Conservation (phyloP, 2,113 vertebrate species). For the Ptychochromis oligacanthus region DNA sequence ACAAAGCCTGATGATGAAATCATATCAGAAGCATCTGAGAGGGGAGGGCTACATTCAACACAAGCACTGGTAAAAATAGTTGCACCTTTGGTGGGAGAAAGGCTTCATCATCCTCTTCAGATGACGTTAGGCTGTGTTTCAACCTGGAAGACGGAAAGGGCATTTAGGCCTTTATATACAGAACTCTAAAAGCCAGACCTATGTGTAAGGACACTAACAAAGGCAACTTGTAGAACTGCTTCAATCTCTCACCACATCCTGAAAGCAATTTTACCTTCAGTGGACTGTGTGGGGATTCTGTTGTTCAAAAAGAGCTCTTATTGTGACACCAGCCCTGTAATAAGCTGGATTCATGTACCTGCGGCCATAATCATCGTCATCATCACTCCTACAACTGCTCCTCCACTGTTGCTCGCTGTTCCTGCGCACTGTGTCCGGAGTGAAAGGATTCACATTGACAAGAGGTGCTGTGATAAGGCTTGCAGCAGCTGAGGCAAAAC, state of each 20-base stretch:
- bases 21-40: slow-evolving; percentile 22
- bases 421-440: slow-evolving; percentile 83
- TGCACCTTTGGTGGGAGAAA: slow-evolving; percentile 69
- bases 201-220: neutral
- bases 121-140: slow-evolving; percentile 78
- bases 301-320: neutral
- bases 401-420: slow-evolving; percentile 76
- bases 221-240: neutral
- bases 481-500: slow-evolving; percentile 55
- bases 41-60: slow-evolving; percentile 21
- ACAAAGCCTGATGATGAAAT: slow-evolving; percentile 57
- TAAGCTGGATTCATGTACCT: slow-evolving; percentile 51
- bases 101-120: slow-evolving; percentile 81
- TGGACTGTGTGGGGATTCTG: neutral
- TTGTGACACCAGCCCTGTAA: neutral
- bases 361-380: slow-evolving; percentile 64
- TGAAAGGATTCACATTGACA: slow-evolving; percentile 96
- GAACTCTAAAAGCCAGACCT: neutral
- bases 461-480: slow-evolving; percentile 61
- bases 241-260: neutral
- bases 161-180: neutral
- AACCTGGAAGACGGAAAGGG: slow-evolving; percentile 56
- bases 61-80: slow-evolving; percentile 18
- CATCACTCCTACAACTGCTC: slow-evolving; percentile 74
- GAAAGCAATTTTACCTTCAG: neutral